Evolutionary conservation across 2,797 vertebrate genomes (phyloP).

Genomic region (Sardinella longiceps): DNA sequence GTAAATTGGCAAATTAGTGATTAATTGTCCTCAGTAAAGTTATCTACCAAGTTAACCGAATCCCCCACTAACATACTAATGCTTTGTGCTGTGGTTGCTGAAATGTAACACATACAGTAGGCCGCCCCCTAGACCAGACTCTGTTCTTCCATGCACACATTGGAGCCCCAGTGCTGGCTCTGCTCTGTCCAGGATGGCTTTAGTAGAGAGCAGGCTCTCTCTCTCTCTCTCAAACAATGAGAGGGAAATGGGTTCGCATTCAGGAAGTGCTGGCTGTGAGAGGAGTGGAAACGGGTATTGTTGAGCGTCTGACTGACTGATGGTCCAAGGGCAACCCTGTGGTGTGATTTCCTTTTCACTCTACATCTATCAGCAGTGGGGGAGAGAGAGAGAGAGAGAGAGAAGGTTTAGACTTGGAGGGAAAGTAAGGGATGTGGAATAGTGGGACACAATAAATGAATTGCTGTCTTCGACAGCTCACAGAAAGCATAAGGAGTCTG

Average conservation of each 20-base stretch:
- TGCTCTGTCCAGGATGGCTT: neutral
- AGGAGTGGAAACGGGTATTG: conserved; percentile 38
- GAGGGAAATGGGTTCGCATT: conserved; percentile 39
- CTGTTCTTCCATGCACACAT: neutral
- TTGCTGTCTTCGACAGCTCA: neutral
- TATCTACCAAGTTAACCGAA: too few relatives aligned
- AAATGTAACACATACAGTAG: too few relatives aligned
- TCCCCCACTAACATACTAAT: too few relatives aligned
- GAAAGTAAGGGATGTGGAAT: neutral
- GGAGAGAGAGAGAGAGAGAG: neutral
- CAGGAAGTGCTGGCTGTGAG: conserved; percentile 46
- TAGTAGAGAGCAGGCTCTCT: neutral
- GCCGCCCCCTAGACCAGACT: neutral
- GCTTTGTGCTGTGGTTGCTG: too few relatives aligned
- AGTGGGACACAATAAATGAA: neutral
- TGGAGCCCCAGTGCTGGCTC: neutral
- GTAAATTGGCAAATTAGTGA: too few relatives aligned
- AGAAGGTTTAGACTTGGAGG: neutral
- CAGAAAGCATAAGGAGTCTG: neutral
- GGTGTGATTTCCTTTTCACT: conserved; percentile 16
- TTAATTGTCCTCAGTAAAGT: too few relatives aligned
- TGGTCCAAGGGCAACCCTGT: conserved; percentile 16
- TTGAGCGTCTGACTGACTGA: conserved; percentile 28
- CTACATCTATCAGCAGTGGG: neutral
- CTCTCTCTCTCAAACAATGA: conserved; percentile 33